These are phyloP conservation scores for Pterobdella sp. DNA, from an alignment of 2,888 invertebrate species.

Conservation along the genomic window DNA sequence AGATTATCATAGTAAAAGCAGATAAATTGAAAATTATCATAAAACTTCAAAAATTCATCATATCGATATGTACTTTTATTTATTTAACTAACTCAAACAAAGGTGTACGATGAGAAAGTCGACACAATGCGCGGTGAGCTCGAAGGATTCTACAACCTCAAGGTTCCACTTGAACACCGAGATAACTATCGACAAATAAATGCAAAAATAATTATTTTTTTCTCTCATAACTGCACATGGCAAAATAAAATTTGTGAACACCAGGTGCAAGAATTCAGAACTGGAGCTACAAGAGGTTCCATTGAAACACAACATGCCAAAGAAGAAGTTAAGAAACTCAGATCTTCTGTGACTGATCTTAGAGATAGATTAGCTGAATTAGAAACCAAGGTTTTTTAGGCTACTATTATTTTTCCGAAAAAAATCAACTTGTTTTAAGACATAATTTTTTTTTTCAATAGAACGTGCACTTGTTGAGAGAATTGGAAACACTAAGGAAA, in stretches of 20 bases:
- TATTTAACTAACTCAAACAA: not conserved
- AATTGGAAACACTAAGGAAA: conserved; percentile 20
- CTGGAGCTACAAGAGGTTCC: conserved; percentile 52
- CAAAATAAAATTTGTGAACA: not conserved
- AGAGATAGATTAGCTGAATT: conserved; percentile 53
- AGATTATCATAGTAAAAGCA: not conserved
- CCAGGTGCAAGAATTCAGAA: conserved; percentile 55
- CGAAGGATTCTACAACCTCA: conserved; percentile 55
- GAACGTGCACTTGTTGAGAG: conserved; percentile 23
- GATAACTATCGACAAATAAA: not conserved
- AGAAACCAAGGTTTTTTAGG: conserved; percentile 54
- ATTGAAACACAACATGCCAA: conserved; percentile 53
- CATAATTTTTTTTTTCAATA: not conserved
- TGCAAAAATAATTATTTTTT: not conserved
- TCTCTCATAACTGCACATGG: not conserved
- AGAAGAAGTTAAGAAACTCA: conserved; percentile 53
- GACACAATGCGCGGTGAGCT: conserved; percentile 52
- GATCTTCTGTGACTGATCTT: conserved; percentile 51
- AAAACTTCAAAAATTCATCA: no score
- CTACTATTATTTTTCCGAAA: not conserved
- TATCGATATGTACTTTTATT: no score
- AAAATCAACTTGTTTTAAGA: not conserved
- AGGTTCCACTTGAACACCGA: conserved; percentile 50
- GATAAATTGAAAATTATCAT: not conserved
- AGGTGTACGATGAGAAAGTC: conserved; percentile 51